Evolutionary conservation across 1,140 invertebrate genomes (phyloP).

Genomic region (Pseudomyrmex pallidus): DNA sequence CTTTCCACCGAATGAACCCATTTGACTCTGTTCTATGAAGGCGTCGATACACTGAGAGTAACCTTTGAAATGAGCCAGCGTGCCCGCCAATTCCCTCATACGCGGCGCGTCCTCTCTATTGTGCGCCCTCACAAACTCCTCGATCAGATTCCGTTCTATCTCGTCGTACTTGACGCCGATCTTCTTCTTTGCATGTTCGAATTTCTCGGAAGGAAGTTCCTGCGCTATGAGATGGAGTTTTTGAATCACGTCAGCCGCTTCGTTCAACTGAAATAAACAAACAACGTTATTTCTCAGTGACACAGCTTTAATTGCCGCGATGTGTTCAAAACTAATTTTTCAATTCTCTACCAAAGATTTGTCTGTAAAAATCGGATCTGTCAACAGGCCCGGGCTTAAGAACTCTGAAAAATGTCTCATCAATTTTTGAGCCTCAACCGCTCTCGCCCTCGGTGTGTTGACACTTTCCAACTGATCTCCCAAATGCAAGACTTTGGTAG

Average conservation of each 20-base stretch:
- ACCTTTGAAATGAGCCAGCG: constrained; percentile 97
- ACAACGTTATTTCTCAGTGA: neutral
- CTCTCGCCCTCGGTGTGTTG: constrained; percentile 96
- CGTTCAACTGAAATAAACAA: constrained; percentile 89
- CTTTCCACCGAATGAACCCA: constrained; percentile 91
- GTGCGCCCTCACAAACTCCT: constrained; percentile 97
- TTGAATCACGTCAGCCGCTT: constrained; percentile 99
- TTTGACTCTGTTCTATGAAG: constrained; percentile 98
- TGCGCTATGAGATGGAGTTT: constrained; percentile 98
- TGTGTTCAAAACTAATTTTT: constrained; percentile 20
- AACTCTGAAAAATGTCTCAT: constrained; percentile 98
- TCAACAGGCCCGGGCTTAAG: constrained; percentile 93
- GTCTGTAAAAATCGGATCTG: constrained; percentile 95
- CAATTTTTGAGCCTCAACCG: constrained; percentile 97
- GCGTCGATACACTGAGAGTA: constrained; percentile 98
- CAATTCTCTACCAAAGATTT: constrained; percentile 88
- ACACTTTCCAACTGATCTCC: constrained; percentile 99
- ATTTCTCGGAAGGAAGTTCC: constrained; percentile 95
- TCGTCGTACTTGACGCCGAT: constrained; percentile 98
- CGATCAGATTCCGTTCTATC: constrained; percentile 96
- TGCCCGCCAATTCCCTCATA: constrained; percentile 97
- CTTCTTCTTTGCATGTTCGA: constrained; percentile 95
- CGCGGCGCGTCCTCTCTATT: constrained; percentile 92
- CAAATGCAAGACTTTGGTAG: constrained; percentile 98
- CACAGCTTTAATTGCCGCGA: too few relatives aligned